Percentiles rank a stretch among this genome's conserved stretches.
phyloP scores from a whole-genome alignment of 2,113 vertebrate species.

The Oryzias melastigma region DNA sequence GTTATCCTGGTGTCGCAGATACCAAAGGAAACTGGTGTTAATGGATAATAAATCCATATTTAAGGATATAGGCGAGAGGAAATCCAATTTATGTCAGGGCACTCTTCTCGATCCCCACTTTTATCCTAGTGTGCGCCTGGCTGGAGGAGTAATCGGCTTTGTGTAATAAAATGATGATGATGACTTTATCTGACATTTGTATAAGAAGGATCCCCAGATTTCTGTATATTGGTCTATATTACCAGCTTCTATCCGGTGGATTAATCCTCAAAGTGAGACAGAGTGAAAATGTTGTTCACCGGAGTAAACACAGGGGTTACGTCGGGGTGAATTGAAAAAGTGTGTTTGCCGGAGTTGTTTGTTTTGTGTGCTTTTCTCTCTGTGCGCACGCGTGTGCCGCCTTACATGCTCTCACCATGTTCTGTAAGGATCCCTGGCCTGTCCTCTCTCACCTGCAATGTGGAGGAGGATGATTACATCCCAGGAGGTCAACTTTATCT shows the following conservation, averaged over 20 bases:
- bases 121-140: conserved; percentile 62
- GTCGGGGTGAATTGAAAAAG: conserved; percentile 51
- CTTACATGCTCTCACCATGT: conserved; percentile 41
- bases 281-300: conserved; percentile 60
- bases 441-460: conserved; percentile 50
- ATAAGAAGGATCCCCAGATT: conserved; percentile 68
- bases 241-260: conserved; percentile 67
- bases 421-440: conserved; percentile 24
- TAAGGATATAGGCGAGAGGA: conserved; percentile 71
- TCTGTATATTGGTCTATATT: conserved; percentile 60
- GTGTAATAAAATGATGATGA: conserved; percentile 78
- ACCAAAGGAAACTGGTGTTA: conserved; percentile 57
- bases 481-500: conserved; percentile 59
- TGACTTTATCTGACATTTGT: conserved; percentile 82
- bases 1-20: conserved; percentile 51
- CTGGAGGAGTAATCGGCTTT: conserved; percentile 77
- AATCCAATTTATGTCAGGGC: conserved; percentile 75
- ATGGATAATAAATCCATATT: conserved; percentile 76
- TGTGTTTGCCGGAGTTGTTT: conserved; percentile 50
- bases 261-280: conserved; percentile 64
- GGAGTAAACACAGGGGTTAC: conserved; percentile 63
- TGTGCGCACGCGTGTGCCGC: conserved; percentile 6
- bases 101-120: conserved; percentile 64
- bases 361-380: conserved; percentile 10
- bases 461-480: conserved; percentile 60